Evolutionary conservation across 1,140 invertebrate genomes (phyloP).

Genomic region (Bombus waltoni): DNA sequence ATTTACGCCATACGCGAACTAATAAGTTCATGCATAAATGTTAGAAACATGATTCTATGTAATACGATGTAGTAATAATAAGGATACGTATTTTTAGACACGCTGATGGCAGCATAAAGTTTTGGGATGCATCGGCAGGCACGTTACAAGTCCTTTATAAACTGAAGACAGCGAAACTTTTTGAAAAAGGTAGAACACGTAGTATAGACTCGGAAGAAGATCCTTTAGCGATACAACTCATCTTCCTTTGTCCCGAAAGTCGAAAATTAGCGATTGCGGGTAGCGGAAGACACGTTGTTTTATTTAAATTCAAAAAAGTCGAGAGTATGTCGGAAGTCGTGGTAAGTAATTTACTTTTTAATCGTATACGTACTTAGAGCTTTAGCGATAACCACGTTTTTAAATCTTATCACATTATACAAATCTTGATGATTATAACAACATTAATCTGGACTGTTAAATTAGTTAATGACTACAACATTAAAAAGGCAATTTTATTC

Average conservation of each 20-base stretch:
- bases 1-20: too few species aligned
- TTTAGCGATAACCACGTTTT: background rate
- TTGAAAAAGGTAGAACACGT: slow-evolving; percentile 88
- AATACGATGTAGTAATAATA: too few species aligned
- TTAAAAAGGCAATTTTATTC: background rate
- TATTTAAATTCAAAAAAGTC: slow-evolving; percentile 97
- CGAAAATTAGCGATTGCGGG: slow-evolving; percentile 94
- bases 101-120: slow-evolving; percentile 97
- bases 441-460: background rate
- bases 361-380: slow-evolving; percentile 8
- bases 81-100: slow-evolving; percentile 86
- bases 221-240: slow-evolving; percentile 96
- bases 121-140: slow-evolving; percentile 98
- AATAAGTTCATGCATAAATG: too few species aligned
- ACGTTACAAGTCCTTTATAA: slow-evolving; percentile 98
- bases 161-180: slow-evolving; percentile 97
- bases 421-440: too few species aligned
- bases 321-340: slow-evolving; percentile 93
- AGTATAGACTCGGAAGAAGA: slow-evolving; percentile 89
- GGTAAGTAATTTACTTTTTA: slow-evolving; percentile 83
- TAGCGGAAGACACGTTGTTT: slow-evolving; percentile 94
- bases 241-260: slow-evolving; percentile 96
- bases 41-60: too few species aligned
- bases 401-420: background rate
- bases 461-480: background rate